phyloP scores from a whole-genome alignment of 2,113 vertebrate species.

The human region GRCh38 chrX:151787501-151788000 shows the following conservation, averaged over 20 bases:
- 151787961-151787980: background rate
- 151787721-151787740: background rate
- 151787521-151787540: background rate
- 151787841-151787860: conserved; percentile 41
- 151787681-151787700: background rate
- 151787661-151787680: background rate
- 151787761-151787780: background rate
- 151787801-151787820: conserved; percentile 17
- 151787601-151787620: background rate
- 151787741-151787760: background rate
- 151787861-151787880: background rate
- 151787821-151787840: background rate
- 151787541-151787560: background rate
- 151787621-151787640: background rate
- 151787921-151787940: conserved; percentile 5
- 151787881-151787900: background rate
- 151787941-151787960: conserved; percentile 44
- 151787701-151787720: background rate
- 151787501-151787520: background rate
- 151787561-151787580: background rate
- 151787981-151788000: conserved; percentile 12
- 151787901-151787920: conserved; percentile 18
- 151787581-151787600: background rate
- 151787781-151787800: background rate
- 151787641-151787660: background rate